phyloP scores from a whole-genome alignment of 2,888 invertebrate genomes.

The Metalampra italica region DNA sequence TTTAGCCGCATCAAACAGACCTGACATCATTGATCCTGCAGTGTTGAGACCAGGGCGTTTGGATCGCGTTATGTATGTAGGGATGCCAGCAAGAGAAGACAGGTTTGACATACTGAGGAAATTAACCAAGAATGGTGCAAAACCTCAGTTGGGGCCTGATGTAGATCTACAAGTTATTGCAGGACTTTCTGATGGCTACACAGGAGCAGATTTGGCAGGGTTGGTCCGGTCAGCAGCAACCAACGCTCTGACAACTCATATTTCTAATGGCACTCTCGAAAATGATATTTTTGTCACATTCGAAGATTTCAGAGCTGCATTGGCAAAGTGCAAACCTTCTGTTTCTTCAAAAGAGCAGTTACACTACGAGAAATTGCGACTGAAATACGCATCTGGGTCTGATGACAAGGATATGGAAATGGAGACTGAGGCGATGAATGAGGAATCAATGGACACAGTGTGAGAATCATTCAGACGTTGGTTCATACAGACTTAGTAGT shows the following conservation, averaged over 20 bases:
- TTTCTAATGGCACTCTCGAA: slow-evolving; percentile 74
- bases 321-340: slow-evolving; percentile 90
- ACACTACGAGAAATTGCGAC: slow-evolving; percentile 85
- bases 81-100: slow-evolving; percentile 88
- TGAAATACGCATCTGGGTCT: slow-evolving; percentile 80
- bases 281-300: slow-evolving; percentile 80
- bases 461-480: slow-evolving; percentile 44
- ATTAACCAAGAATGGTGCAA: slow-evolving; percentile 92
- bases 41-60: slow-evolving; percentile 92
- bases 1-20: slow-evolving; percentile 97
- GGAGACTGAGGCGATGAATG: slow-evolving; percentile 71
- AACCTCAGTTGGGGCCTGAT: slow-evolving; percentile 86
- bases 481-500: slow-evolving; percentile 33
- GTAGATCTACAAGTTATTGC: slow-evolving; percentile 87
- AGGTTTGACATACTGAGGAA: slow-evolving; percentile 93
- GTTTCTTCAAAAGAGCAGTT: slow-evolving; percentile 88
- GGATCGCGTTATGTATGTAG: slow-evolving; percentile 94
- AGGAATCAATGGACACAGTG: slow-evolving; percentile 74
- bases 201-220: slow-evolving; percentile 96
- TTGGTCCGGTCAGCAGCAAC: slow-evolving; percentile 93
- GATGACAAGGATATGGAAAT: slow-evolving; percentile 76
- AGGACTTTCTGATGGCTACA: slow-evolving; percentile 85
- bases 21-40: slow-evolving; percentile 98
- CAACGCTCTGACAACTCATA: slow-evolving; percentile 86
- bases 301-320: slow-evolving; percentile 87